Base-by-base conservation (phyloP, 2,113 vertebrate species). In the Lontra canadensis region DNA sequence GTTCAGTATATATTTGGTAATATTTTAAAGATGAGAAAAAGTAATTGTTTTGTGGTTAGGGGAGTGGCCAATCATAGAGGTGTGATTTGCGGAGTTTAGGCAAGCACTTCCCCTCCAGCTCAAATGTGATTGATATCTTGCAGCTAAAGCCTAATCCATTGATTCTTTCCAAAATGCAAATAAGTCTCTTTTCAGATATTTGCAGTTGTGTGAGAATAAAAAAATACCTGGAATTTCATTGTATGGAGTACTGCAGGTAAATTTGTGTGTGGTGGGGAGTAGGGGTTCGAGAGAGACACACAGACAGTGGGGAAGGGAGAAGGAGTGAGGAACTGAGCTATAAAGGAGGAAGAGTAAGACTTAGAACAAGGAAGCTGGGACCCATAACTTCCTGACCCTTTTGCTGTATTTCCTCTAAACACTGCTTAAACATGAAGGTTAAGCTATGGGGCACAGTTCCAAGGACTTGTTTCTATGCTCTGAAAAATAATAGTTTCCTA, bases 151-250 rank as follows among this genome's bases (percentile, higher is more conserved):
- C 55, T 61, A 95, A 89, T 1, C 6, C 31, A 67, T 34, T 82
- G 29, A 90, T 76, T 15, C 29, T n/a, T 90, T 95, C 52, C 23
- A 44, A 97, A 93, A 88, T 87, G 3, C 6, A 89, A 88, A 44
- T 52, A 90, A n/a, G 57, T 76, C 7, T 63, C 36, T 90, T 63
- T 47, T 80, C 6, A 76, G 31, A 76, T 71, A 67, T 67, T 91
- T 94, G 57, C 6, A 31, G 0, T 89, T 96, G 12, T 69, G 7
- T 55, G 57, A 87, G 31, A 42, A 78, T 47, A 79, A 84, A 89
- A 89, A 82, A 29, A 21, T 69, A 81, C 5, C 5, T 29, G 93
- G 17, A 39, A 36, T 89, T 69, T 86, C 36, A 31, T 23, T 82
- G 23, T 81, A 18, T 88, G 18, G 12, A 49, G 21, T 52, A 81